Evolutionary conservation across 2,797 vertebrate species (phyloP), one percentile per base, ranked within the genome.

Genomic region (Staurois parvus): DNA sequence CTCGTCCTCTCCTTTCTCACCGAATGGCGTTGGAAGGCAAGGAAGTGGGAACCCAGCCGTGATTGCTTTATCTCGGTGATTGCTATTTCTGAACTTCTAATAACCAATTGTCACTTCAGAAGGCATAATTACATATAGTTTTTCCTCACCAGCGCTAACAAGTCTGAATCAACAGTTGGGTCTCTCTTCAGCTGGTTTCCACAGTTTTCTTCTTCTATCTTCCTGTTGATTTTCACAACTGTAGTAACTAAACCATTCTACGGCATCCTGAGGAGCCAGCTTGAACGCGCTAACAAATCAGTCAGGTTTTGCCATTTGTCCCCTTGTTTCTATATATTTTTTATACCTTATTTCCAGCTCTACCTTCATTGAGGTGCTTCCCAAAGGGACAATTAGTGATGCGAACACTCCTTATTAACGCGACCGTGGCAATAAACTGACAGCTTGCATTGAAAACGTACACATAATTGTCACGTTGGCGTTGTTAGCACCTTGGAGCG

Each of bases 71-170:
- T 86, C 85, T 78, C 75, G 37, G 37, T 86, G 75, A 86, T 83
- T 83, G 75, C 80, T 86, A 82, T 79, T 86, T 83, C 67, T 83
- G 80, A 83, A 73, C 85, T 78, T 83, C 80, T 83, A 83, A 86
- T 86, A 77, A 76, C 80, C 80, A 86, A 77, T 83, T 78, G 85
- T 86, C 68, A 86, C 68, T 86, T 72, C 48, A 56, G 68, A 86
- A 72, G 74, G 77, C 85, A 78, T 86, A 83, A 86, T 86, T 86
- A 86, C 66, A 42, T 13, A 3, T 15, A 48, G 21, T 79, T 79
- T 56, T 56, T 59, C 56, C 42, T 77, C 30, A 32, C 48, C 79
- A 48, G 26, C 28, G 74, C 67, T 86, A 40, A 78, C 73, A 42
- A 62, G 84, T 69, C 26, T 3, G 21, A 79, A 76, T 32, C 74